Evolutionary conservation across 23 tunicate genomes (phyloP).

Genomic region (Halocynthia aurantium): DNA sequence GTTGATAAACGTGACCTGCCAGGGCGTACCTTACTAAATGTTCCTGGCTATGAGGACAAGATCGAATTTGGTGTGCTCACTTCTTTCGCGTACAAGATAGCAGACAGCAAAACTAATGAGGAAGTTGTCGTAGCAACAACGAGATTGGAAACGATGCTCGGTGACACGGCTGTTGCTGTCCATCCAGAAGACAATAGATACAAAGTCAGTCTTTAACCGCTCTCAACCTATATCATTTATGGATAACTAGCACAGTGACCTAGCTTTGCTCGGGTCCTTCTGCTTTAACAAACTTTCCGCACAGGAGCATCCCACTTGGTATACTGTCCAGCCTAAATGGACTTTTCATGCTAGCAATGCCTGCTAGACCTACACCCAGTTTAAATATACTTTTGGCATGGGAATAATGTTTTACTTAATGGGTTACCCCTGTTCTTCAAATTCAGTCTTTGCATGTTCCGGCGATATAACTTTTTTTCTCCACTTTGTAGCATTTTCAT

Average conservation of each 20-base stretch:
- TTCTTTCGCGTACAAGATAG: slow-evolving; percentile 73
- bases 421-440: too few species aligned
- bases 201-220: slow-evolving; percentile 22
- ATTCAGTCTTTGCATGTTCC: not conserved
- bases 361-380: too few species aligned
- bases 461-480: not conserved
- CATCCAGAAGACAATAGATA: slow-evolving; percentile 84
- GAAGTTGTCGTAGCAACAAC: slow-evolving; percentile 90
- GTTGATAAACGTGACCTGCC: slow-evolving; percentile 80
- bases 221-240: too few species aligned
- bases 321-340: too few species aligned
- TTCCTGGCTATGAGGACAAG: slow-evolving; percentile 85
- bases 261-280: too few species aligned
- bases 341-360: too few species aligned
- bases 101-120: slow-evolving; percentile 50
- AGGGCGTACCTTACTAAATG: slow-evolving; percentile 74
- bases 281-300: too few species aligned
- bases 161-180: slow-evolving; percentile 94
- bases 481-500: slow-evolving; percentile 45
- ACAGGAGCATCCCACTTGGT: too few species aligned
- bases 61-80: slow-evolving; percentile 92
- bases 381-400: too few species aligned
- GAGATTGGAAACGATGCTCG: slow-evolving; percentile 97
- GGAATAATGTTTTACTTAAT: too few species aligned
- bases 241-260: too few species aligned